Evolutionary conservation across 2,113 vertebrate genomes (phyloP).

Genomic region (Butastur rufipennis): DNA sequence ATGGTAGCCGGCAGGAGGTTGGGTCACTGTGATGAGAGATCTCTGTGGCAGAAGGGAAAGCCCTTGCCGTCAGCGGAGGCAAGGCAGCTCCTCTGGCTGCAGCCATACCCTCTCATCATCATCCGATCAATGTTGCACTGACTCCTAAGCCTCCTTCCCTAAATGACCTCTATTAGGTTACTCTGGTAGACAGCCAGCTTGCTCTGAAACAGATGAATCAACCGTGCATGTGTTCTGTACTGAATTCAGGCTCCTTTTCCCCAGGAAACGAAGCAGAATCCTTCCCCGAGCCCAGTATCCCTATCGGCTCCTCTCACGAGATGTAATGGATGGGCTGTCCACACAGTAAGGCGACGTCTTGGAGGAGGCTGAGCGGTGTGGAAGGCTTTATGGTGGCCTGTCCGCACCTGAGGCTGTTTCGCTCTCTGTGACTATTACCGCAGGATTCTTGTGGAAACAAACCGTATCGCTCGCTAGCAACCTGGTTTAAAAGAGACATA

Average conservation of each 20-base stretch:
- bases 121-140: accelerated
- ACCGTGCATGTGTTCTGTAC: accelerated
- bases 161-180: accelerated
- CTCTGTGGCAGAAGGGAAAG: background rate
- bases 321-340: background rate
- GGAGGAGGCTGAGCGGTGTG: background rate
- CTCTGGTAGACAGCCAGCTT: background rate
- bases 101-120: accelerated
- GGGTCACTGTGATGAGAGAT: background rate
- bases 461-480: background rate
- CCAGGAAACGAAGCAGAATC: background rate
- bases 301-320: background rate
- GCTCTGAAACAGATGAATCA: background rate
- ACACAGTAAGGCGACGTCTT: accelerated
- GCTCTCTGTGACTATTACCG: background rate
- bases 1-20: background rate
- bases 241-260: background rate
- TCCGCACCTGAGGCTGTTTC: background rate
- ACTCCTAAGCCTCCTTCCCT: background rate
- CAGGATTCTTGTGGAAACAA: background rate
- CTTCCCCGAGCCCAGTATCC: background rate
- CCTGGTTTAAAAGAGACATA: background rate
- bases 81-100: background rate
- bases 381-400: background rate
- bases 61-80: accelerated